Evolutionary conservation across 2,888 invertebrate species (phyloP).

Genomic region (Caenorhabditis wallacei): DNA sequence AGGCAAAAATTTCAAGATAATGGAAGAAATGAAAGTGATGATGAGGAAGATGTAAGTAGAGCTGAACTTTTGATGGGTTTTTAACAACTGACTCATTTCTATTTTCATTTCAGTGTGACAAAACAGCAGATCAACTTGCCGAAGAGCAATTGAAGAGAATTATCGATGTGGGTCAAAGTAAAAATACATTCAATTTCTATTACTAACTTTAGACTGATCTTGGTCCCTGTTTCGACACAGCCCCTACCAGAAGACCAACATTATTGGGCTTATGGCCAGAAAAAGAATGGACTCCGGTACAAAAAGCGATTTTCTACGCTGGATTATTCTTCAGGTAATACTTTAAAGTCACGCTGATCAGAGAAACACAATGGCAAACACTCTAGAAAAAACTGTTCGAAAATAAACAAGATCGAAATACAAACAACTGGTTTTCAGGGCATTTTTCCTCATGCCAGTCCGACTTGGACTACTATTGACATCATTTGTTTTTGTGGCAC

Average conservation of each 20-base stretch:
- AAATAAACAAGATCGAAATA: background rate
- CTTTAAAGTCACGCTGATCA: background rate
- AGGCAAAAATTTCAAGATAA: conserved; percentile 20
- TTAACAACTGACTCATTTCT: background rate
- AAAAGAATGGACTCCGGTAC: conserved; percentile 54
- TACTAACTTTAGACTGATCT: conserved; percentile 60
- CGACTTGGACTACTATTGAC: conserved; percentile 71
- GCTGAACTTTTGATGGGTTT: conserved; percentile 7
- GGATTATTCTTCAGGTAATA: conserved; percentile 66
- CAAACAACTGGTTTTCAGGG: conserved; percentile 58
- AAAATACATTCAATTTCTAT: background rate
- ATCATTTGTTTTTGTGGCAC: conserved; percentile 76
- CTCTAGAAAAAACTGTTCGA: background rate
- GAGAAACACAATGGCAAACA: background rate
- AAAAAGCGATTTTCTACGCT: conserved; percentile 62
- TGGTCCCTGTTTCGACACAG: conserved; percentile 62
- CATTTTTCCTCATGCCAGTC: conserved; percentile 73
- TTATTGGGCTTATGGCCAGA: conserved; percentile 54
- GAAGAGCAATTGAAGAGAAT: conserved; percentile 33
- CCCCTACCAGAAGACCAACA: conserved; percentile 61
- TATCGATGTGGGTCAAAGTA: conserved; percentile 28
- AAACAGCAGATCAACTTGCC: conserved; percentile 26
- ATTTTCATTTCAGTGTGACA: conserved; percentile 26
- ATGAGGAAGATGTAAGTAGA: conserved; percentile 24
- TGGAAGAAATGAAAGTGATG: background rate